A percentile compares a stretch with the other conserved stretches of the same genome.
Conservation (phyloP, 2,888 invertebrate genomes). For the Cosmopolites sordidus region DNA sequence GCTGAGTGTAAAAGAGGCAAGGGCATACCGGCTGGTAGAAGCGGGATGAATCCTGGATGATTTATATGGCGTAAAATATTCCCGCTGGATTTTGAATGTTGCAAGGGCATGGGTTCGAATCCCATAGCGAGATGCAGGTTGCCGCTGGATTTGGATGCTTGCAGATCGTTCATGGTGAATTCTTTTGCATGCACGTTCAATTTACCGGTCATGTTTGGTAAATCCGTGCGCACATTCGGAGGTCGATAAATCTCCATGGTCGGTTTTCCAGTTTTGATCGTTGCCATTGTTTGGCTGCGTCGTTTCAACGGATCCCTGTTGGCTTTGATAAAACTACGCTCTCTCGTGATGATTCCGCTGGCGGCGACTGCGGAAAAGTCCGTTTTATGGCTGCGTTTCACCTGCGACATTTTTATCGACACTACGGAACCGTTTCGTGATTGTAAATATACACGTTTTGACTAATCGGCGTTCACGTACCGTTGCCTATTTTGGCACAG, state of each 20-base stretch:
- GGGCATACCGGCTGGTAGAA: constrained; percentile 35
- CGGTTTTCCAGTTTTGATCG: constrained; percentile 65
- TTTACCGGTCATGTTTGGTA: constrained; percentile 49
- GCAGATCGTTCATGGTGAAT: constrained; percentile 72
- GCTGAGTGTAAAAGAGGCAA: constrained; percentile 54
- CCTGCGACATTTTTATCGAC: constrained; percentile 33
- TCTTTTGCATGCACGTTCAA: constrained; percentile 87
- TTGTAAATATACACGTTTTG: constrained; percentile 31
- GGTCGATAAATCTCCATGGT: constrained; percentile 86
- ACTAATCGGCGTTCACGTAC: constrained; percentile 37
- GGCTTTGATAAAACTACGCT: constrained; percentile 66
- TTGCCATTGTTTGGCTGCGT: constrained; percentile 67
- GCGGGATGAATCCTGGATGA: constrained; percentile 39
- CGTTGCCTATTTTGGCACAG: constrained; percentile 41
- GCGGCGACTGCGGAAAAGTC: constrained; percentile 51
- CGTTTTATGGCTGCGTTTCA: constrained; percentile 44
- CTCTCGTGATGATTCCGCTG: constrained; percentile 53
- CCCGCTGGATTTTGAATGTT: constrained; percentile 55
- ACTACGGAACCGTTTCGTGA: constrained; percentile 14
- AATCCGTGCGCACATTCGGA: constrained; percentile 56
- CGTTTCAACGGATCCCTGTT: constrained; percentile 57
- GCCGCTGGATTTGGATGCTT: constrained; percentile 46
- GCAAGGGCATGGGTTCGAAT: constrained; percentile 41
- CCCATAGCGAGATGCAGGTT: constrained; percentile 41
- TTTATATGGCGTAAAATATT: constrained; percentile 63